These are phyloP conservation scores for Scolopax rusticola DNA, from an alignment of 2,797 vertebrate species.

Conservation along the genomic window DNA sequence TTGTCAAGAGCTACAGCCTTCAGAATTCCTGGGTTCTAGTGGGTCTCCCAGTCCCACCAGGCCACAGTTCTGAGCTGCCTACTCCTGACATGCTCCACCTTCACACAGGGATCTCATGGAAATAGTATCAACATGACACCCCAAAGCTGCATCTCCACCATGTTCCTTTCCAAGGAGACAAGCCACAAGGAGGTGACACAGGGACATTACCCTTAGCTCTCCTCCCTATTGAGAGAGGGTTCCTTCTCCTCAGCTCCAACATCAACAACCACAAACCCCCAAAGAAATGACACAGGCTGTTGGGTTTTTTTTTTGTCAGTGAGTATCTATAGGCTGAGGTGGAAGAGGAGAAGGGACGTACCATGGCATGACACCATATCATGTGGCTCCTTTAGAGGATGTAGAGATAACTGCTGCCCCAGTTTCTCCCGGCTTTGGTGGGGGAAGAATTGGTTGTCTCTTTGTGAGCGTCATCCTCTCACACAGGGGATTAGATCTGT, in stretches of 20 bases:
- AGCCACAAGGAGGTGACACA: neutral
- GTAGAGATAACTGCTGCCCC: neutral
- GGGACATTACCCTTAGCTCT: neutral
- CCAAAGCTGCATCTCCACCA: neutral
- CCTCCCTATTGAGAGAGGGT: neutral
- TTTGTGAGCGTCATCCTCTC: neutral
- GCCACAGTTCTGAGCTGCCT: neutral
- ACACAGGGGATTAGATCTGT: accelerated
- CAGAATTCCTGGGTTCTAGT: neutral
- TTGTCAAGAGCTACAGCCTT: neutral
- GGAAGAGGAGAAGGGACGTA: neutral
- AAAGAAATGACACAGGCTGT: neutral
- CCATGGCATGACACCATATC: neutral
- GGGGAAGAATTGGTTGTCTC: neutral
- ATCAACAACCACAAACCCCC: neutral
- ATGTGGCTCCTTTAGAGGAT: neutral
- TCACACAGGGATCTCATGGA: accelerated
- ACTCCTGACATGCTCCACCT: neutral
- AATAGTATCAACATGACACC: accelerated
- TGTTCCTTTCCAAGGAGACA: neutral
- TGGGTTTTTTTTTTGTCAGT: too few species aligned
- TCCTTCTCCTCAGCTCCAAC: neutral
- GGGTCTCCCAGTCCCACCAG: neutral
- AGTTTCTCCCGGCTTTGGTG: neutral
- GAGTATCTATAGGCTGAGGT: accelerated